Evolutionary conservation across 1,140 invertebrate genomes (phyloP).

Genomic region (Solenopsis fugax): DNA sequence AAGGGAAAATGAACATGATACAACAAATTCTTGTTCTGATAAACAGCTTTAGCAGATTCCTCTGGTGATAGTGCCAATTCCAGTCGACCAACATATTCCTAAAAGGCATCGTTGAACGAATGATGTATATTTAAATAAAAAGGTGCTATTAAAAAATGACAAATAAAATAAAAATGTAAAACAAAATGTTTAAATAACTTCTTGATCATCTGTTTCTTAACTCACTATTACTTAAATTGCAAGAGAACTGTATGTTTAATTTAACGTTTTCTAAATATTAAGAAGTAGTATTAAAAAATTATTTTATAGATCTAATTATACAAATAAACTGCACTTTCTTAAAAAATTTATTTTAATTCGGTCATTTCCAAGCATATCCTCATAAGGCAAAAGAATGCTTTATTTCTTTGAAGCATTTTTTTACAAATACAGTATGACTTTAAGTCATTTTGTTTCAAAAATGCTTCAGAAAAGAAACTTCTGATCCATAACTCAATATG

Average conservation of each 20-base stretch:
- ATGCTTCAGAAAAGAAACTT: not conserved
- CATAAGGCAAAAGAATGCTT: not conserved
- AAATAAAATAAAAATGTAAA: not conserved
- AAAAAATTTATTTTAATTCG: not conserved
- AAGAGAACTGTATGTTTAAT: too few relatives aligned
- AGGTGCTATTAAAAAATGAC: not conserved
- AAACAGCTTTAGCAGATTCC: constrained; percentile 73
- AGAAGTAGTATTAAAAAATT: too few relatives aligned
- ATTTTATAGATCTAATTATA: too few relatives aligned
- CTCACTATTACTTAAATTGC: too few relatives aligned
- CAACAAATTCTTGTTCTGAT: constrained; percentile 72
- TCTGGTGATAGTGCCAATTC: constrained; percentile 78
- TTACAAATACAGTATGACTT: not conserved
- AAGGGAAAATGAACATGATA: constrained; percentile 73
- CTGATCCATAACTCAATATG: not conserved
- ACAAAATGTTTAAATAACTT: too few relatives aligned
- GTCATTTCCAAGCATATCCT: not conserved
- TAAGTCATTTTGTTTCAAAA: not conserved
- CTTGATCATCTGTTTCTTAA: too few relatives aligned
- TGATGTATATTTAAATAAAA: not conserved
- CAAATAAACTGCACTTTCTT: too few relatives aligned
- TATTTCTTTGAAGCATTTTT: not conserved
- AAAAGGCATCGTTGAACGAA: constrained; percentile 47
- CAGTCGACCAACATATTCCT: constrained; percentile 82
- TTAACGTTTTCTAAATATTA: too few relatives aligned